Evolutionary conservation across 2,888 invertebrate species (phyloP).

Genomic region (Rhamphomyia laevipes): DNA sequence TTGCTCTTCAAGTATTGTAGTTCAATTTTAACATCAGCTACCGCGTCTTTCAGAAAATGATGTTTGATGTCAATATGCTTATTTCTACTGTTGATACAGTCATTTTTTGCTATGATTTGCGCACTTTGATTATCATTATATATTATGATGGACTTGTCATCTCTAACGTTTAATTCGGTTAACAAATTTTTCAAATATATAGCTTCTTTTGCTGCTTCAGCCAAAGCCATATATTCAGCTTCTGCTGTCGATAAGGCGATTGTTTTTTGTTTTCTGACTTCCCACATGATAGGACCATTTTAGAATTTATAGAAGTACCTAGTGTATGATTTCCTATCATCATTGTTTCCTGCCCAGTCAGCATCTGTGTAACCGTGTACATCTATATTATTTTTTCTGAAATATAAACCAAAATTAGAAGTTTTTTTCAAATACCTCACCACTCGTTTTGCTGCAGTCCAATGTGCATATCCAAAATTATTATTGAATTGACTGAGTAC

Average conservation of each 20-base stretch:
- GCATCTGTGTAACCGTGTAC: constrained; percentile 14
- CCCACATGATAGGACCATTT: constrained; percentile 14
- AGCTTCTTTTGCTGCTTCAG: constrained; percentile 14
- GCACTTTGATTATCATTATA: constrained; percentile 16
- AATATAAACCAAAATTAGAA: constrained; percentile 9
- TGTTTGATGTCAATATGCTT: constrained; percentile 16
- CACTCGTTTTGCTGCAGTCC: constrained; percentile 14
- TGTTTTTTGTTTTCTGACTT: constrained; percentile 14
- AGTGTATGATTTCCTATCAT: constrained; percentile 14
- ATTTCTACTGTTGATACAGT: constrained; percentile 10
- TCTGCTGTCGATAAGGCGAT: constrained; percentile 15
- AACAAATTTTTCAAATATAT: constrained; percentile 10
- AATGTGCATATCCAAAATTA: constrained; percentile 12
- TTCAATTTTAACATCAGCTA: constrained; percentile 3
- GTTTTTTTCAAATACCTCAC: constrained; percentile 14
- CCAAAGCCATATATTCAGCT: constrained; percentile 14
- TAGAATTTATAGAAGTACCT: constrained; percentile 15
- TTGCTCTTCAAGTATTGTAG: constrained; percentile 13
- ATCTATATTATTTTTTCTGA: constrained; percentile 2
- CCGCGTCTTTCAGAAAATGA: constrained; percentile 12
- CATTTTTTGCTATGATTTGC: constrained; percentile 7
- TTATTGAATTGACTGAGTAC: constrained; percentile 15
- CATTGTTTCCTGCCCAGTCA: constrained; percentile 14
- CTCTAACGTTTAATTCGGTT: constrained; percentile 6
- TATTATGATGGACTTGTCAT: constrained; percentile 5